phyloP scores from a whole-genome alignment of 2,888 invertebrate genomes.

The Prenolepis imparis region DNA sequence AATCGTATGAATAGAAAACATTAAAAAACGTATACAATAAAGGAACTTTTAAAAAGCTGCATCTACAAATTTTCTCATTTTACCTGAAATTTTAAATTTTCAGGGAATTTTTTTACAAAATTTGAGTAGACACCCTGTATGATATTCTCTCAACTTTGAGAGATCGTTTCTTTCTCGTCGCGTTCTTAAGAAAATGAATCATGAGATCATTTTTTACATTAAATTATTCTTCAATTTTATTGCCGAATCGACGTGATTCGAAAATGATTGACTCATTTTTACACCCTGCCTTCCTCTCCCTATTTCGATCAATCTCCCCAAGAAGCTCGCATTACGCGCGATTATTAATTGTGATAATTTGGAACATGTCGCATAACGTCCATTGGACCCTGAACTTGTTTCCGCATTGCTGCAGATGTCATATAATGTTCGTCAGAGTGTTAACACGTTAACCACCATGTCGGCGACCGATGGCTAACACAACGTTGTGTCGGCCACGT shows the following conservation, averaged over 20 bases:
- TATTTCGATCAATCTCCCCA: background rate
- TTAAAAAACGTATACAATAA: too few species aligned
- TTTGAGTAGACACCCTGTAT: too few species aligned
- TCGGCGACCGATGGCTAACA: constrained; percentile 28
- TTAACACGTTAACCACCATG: constrained; percentile 25
- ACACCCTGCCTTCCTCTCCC: background rate
- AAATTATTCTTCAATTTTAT: background rate
- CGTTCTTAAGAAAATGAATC: background rate
- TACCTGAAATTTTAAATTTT: too few species aligned
- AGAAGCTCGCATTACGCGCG: background rate
- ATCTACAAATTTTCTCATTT: too few species aligned
- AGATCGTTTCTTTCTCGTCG: background rate
- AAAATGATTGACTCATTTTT: background rate
- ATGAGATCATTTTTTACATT: background rate
- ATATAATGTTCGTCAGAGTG: constrained; percentile 27
- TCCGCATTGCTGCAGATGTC: constrained; percentile 3
- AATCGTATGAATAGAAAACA: too few species aligned
- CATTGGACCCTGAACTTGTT: background rate
- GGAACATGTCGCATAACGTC: background rate
- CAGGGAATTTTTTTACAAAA: too few species aligned
- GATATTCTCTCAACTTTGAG: background rate
- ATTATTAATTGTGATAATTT: constrained; percentile 9
- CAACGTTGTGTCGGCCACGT: constrained; percentile 22
- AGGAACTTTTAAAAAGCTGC: too few species aligned
- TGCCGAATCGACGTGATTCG: background rate